Evolutionary conservation across 2,797 vertebrate species (phyloP).

Genomic region (Sebastolobus altivelis): DNA sequence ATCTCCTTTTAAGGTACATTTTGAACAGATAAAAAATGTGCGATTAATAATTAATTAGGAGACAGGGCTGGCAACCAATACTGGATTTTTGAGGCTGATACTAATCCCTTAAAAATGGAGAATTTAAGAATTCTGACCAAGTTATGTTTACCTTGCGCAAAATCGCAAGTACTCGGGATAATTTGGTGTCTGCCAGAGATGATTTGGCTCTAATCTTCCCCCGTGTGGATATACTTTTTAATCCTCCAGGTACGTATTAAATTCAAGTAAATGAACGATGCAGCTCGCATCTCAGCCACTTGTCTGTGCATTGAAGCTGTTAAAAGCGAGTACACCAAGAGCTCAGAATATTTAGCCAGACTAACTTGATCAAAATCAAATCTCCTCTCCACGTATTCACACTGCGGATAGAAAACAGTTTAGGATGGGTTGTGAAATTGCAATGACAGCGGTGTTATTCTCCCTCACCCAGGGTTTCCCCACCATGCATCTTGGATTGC

Average conservation of each 20-base stretch:
- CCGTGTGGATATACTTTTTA: background rate
- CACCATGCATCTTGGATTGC: conserved; percentile 55
- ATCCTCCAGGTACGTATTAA: background rate
- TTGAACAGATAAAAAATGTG: too few relatives aligned
- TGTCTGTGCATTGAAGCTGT: background rate
- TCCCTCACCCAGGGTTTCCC: conserved; percentile 44
- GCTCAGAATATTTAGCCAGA: background rate
- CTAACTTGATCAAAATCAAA: conserved; percentile 17
- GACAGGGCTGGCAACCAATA: too few relatives aligned
- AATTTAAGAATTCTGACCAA: background rate
- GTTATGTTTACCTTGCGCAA: background rate
- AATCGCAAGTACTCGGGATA: background rate
- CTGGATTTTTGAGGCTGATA: background rate
- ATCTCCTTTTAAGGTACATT: too few relatives aligned
- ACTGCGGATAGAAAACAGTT: conserved; percentile 15
- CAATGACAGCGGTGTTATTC: conserved; percentile 52
- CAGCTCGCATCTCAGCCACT: background rate
- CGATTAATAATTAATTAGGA: too few relatives aligned
- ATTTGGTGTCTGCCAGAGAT: background rate
- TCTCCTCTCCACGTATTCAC: background rate
- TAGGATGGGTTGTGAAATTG: conserved; percentile 43
- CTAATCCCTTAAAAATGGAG: background rate
- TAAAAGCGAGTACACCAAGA: background rate
- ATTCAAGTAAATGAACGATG: background rate
- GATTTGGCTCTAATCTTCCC: background rate